Conservation (phyloP, 2,113 vertebrate species). For the Nipponia nippon region DNA sequence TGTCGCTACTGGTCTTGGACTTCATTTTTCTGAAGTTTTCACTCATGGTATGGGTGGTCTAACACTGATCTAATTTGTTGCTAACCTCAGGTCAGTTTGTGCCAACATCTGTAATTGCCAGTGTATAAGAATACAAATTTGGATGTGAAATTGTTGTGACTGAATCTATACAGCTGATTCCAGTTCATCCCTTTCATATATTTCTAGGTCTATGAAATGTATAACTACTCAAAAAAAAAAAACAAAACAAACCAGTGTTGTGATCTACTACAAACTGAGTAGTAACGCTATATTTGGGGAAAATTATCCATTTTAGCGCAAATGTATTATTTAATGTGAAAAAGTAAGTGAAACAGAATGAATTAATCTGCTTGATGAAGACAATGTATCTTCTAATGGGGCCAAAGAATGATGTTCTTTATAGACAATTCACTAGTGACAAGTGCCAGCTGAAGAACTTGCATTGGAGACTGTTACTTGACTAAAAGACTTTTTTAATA, state of each 20-base stretch:
- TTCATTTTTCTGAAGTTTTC: background rate
- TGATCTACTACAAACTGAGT: too few species aligned
- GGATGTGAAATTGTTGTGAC: background rate
- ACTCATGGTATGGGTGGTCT: background rate
- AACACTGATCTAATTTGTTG: background rate
- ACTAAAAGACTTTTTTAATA: background rate
- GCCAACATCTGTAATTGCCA: background rate
- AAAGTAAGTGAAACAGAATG: background rate
- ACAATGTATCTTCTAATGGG: background rate
- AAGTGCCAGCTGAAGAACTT: background rate
- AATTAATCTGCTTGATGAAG: background rate
- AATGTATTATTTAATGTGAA: background rate
- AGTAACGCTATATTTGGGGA: background rate
- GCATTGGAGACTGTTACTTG: background rate
- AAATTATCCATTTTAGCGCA: background rate
- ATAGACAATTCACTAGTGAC: background rate
- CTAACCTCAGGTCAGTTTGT: background rate
- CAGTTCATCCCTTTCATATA: background rate
- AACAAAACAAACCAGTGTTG: too few species aligned
- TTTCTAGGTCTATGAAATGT: background rate
- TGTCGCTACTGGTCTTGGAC: background rate
- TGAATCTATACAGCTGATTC: background rate
- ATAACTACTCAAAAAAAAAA: background rate
- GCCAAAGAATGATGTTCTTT: background rate
- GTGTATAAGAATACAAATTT: background rate